Evolutionary conservation across 2,888 invertebrate genomes (phyloP).

Genomic region (Bimastos eiseni): DNA sequence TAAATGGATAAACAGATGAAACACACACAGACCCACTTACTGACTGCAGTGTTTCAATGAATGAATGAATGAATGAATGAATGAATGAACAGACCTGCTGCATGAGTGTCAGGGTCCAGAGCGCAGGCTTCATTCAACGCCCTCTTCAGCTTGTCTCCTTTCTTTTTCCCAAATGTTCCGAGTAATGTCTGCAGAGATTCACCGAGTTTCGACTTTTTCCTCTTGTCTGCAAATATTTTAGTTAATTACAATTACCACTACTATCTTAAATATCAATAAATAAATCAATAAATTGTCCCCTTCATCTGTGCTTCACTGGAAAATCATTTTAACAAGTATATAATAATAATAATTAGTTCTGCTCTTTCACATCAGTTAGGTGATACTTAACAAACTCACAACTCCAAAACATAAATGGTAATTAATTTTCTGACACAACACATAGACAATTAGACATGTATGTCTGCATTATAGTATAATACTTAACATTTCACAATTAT

Average conservation of each 20-base stretch:
- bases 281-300: too few relatives aligned
- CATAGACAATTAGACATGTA: too few relatives aligned
- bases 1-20: too few relatives aligned
- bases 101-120: conserved; percentile 27
- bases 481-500: too few relatives aligned
- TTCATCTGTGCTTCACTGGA: too few relatives aligned
- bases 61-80: neutral
- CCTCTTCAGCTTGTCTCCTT: conserved; percentile 34
- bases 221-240: neutral
- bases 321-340: neutral
- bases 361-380: neutral
- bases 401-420: too few relatives aligned
- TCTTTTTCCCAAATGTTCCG: conserved; percentile 52
- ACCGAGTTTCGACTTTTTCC: conserved; percentile 31
- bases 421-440: too few relatives aligned
- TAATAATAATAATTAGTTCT: too few relatives aligned
- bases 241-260: neutral
- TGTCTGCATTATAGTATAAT: too few relatives aligned
- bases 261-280: neutral
- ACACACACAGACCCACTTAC: too few relatives aligned
- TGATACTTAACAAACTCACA: too few relatives aligned
- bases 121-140: conserved; percentile 20
- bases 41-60: too few relatives aligned
- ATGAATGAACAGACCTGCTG: conserved; percentile 23
- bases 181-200: conserved; percentile 47